Percentiles rank a stretch among this genome's conserved stretches.
Evolutionary conservation across 2,797 vertebrate species (phyloP).

Genomic region (Brachyrhaphis roseni): DNA sequence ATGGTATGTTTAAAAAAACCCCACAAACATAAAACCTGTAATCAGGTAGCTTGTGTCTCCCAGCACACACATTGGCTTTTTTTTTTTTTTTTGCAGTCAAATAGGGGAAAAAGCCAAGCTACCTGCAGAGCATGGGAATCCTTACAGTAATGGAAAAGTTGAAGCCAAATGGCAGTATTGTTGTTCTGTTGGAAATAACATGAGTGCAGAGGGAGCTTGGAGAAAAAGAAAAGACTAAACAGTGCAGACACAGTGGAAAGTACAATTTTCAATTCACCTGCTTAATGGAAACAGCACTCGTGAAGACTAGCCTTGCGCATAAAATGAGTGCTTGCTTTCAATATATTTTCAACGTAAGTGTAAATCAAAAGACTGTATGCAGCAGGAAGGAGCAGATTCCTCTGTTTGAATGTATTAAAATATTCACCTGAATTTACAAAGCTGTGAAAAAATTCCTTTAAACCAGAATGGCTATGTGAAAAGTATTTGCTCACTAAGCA

Average conservation of each 20-base stretch:
- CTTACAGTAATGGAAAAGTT: slow-evolving; percentile 51
- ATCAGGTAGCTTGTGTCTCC: slow-evolving; percentile 9
- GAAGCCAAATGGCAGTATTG: slow-evolving; percentile 43
- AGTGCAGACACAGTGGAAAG: slow-evolving; percentile 3
- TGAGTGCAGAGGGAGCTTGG: slow-evolving; percentile 20
- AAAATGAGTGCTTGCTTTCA: slow-evolving; percentile 18
- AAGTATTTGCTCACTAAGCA: neutral
- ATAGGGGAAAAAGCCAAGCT: slow-evolving; percentile 42
- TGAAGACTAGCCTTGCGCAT: neutral
- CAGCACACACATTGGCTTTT: slow-evolving; percentile 1
- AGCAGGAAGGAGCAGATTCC: neutral
- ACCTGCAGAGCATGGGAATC: slow-evolving; percentile 49
- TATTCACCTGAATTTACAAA: neutral
- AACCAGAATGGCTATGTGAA: neutral
- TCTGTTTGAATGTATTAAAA: neutral
- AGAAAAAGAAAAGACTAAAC: slow-evolving; percentile 13
- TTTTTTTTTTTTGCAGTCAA: slow-evolving; percentile 37
- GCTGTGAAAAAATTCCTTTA: neutral
- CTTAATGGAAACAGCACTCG: neutral
- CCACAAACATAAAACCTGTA: slow-evolving; percentile 22
- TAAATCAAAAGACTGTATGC: neutral
- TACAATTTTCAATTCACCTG: neutral
- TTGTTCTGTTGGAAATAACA: slow-evolving; percentile 51
- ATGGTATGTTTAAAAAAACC: slow-evolving; percentile 8
- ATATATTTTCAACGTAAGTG: slow-evolving; percentile 23